Evolutionary conservation across 2,888 invertebrate genomes (phyloP).

Genomic region (Periphyllus acericola): DNA sequence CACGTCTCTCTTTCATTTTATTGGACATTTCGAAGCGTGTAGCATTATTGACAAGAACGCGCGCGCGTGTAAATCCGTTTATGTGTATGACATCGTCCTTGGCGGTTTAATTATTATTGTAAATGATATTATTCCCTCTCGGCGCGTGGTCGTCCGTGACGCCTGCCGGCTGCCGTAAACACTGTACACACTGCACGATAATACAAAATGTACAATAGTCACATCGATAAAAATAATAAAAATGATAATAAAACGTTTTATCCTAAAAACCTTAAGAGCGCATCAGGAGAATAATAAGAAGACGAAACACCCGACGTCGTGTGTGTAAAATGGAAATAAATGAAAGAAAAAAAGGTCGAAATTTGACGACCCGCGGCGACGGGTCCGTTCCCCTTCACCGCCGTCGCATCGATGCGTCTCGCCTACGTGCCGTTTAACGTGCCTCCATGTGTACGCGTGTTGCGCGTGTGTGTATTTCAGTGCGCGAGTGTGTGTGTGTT

Average conservation of each 20-base stretch:
- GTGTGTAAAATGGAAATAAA: neutral
- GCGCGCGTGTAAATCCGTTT: neutral
- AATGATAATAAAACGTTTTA: neutral
- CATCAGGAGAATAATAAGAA: neutral
- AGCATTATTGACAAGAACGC: neutral
- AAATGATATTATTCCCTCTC: neutral
- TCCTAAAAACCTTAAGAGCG: neutral
- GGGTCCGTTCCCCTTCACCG: neutral
- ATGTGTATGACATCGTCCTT: neutral
- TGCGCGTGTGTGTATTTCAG: neutral
- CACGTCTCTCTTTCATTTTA: neutral
- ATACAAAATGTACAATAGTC: neutral
- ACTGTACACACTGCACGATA: neutral
- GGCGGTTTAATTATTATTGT: neutral
- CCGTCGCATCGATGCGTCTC: neutral
- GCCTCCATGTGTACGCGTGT: neutral
- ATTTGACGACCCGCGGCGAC: slow-evolving; percentile 46
- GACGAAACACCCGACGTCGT: neutral
- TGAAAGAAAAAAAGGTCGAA: slow-evolving; percentile 20
- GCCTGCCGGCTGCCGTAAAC: neutral
- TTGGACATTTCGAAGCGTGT: neutral
- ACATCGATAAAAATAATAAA: neutral
- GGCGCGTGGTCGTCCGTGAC: neutral
- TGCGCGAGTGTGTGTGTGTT: neutral
- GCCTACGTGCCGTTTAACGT: slow-evolving; percentile 46